Evolutionary conservation across 1,140 invertebrate species (phyloP), one percentile per base, ranked within the genome.

Genomic region (Amyelois transitella): DNA sequence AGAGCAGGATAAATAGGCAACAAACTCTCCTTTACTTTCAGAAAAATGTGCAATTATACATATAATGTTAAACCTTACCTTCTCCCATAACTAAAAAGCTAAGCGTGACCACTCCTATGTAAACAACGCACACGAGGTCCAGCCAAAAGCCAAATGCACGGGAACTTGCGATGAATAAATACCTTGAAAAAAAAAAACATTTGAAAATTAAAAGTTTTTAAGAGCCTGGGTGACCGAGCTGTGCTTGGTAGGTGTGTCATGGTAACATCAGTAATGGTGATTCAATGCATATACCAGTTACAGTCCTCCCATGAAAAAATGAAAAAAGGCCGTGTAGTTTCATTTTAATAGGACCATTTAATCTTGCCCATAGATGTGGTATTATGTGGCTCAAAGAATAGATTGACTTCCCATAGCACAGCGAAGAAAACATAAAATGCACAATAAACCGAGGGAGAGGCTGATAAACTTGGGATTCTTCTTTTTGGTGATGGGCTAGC

Each of bases 91-190:
- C 80, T 59, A 96, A 89, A 72, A 95, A 94, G 56, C 93, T 92
- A 18, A 93, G 89, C 17, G 91, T 93, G 7, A 92, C 93, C 50
- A 91, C 70, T 0, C 91, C 91, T 49, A 96, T 92, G 73, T 94
- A 96, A 3, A 92, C 57, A 5, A 93, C 92, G 75, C 94, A 95
- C 20, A 96, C 90, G 68, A 93, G 90, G 78, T 97, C 95, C 43
- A 96, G 76, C 89, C 94, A 93, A 61, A 96, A 93, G 1, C 94
- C 94, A 67, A 96, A 94, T 19, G 91, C 91, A 52, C 91, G 84
- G n/a, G 89, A 91, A 8, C 91, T 90, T 5, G 91, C 88, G 43
- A 93, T 90, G 64, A 92, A 93, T 64, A 92, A 74, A 63, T 90
- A 92, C 85, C 85, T 88, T 57, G 0, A 58, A 70, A 20, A 53